phyloP scores from a whole-genome alignment of 2,888 invertebrate species.

The Omphaloscelis lunosa region DNA sequence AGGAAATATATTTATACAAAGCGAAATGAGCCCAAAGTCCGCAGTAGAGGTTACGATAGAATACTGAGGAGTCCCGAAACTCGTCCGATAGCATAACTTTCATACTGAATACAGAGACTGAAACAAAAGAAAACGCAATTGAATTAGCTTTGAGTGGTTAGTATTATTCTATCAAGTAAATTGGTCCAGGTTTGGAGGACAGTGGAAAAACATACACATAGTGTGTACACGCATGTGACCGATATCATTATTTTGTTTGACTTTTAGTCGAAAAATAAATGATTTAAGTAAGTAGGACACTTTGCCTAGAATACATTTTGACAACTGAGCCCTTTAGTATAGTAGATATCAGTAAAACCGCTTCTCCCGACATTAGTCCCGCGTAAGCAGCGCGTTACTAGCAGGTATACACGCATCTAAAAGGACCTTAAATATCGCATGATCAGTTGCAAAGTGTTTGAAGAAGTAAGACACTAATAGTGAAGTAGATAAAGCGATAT shows the following conservation, averaged over 20 bases:
- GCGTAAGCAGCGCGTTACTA: too few species aligned
- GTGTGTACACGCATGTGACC: neutral
- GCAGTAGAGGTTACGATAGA: conserved; percentile 92
- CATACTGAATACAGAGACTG: conserved; percentile 92
- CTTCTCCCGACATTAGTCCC: too few species aligned
- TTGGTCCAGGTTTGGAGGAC: neutral
- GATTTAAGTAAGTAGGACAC: neutral
- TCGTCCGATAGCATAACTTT: conserved; percentile 93
- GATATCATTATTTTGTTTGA: neutral
- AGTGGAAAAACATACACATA: neutral
- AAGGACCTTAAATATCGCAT: too few species aligned
- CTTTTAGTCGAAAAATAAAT: neutral
- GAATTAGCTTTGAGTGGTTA: neutral
- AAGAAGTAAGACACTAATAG: too few species aligned
- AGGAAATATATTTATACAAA: conserved; percentile 97
- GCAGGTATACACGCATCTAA: too few species aligned
- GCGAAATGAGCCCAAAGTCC: conserved; percentile 96
- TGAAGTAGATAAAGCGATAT: too few species aligned
- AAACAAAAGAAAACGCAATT: conserved; percentile 64
- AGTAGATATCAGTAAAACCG: neutral
- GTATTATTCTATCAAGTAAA: neutral
- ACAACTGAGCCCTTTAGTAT: neutral
- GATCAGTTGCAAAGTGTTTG: too few species aligned
- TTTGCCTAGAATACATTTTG: neutral
- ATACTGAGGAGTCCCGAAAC: conserved; percentile 89